Evolutionary conservation across 1,140 invertebrate species (phyloP), one percentile per base, ranked within the genome.

Genomic region (Euwallacea fornicatus): DNA sequence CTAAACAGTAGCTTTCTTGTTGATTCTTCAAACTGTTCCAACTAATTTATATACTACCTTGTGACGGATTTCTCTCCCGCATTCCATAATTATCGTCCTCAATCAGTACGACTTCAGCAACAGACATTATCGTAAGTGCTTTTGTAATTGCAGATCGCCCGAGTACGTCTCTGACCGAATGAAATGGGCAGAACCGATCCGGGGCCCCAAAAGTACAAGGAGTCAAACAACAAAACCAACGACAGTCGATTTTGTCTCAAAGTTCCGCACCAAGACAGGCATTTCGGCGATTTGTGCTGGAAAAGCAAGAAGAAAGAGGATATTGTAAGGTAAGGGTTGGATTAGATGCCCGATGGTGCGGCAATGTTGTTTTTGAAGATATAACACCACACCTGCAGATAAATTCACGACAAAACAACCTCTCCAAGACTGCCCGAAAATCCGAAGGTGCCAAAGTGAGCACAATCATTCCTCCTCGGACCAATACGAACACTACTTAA

Each of bases 301-400:
- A 33, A 33, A 4, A 33, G 21, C 21, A 33, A 33, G 21, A 33
- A 33, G 21, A 33, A 33, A 4, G 21, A 33, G 21, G 21, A 33
- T 33, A 33, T 33, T 33, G 21, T 33, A 33, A 33, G 21, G 21
- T 33, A 33, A 33, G 21, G 21, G 21, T 33, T 33, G 21, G 21
- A 33, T 33, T 33, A 33, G 1, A 33, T 33, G 21, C 21, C 21
- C 21, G 21, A 33, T 33, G 4, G 21, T 33, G 21, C 21, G 21
- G 21, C 21, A 33, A 33, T 4, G 21, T 33, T 33, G 9, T 50
- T 50, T 50, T 53, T 60, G 41, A 13, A 72, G 66, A 0, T 76
- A 84, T 21, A 83, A 84, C 76, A 85, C 85, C 69, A 84, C 85
- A 79, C 81, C 82, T 60, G 82, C 83, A 72, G 85, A 85, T 75